phyloP scores from a whole-genome alignment of 2,797 vertebrate species.

The Eospalax fontanierii region DNA sequence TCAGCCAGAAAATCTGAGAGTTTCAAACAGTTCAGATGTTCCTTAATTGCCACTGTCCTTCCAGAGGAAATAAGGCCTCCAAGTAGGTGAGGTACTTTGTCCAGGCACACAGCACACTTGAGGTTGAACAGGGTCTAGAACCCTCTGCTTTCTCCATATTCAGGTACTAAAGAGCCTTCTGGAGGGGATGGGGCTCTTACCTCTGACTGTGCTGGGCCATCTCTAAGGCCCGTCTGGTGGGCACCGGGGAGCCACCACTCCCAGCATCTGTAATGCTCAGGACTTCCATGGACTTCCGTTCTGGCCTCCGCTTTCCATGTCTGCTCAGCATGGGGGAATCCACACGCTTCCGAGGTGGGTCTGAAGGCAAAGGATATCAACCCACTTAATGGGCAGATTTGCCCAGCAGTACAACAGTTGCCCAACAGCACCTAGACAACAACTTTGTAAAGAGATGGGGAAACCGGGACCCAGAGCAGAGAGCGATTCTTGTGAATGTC shows the following conservation, averaged over 20 bases:
- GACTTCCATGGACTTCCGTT: conserved; percentile 97
- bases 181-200: conserved; percentile 82
- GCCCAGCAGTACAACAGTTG: background rate
- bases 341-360: conserved; percentile 96
- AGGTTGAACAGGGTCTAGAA: background rate
- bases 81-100: background rate
- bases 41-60: background rate
- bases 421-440: too few relatives aligned
- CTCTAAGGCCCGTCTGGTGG: conserved; percentile 95
- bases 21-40: background rate
- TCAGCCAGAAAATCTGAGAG: background rate
- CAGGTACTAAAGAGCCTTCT: too few relatives aligned
- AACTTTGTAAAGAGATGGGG: background rate
- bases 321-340: conserved; percentile 97
- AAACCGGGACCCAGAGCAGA: background rate
- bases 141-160: background rate
- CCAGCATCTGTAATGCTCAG: conserved; percentile 95
- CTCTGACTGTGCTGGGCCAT: conserved; percentile 96
- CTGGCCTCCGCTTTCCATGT: conserved; percentile 95
- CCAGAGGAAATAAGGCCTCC: background rate
- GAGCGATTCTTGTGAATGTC: background rate
- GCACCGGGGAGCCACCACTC: conserved; percentile 93
- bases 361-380: conserved; percentile 72
- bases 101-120: background rate
- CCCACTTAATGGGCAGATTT: background rate